Base-by-base conservation (phyloP, 2,888 invertebrate genomes). In the Thera obeliscata region DNA sequence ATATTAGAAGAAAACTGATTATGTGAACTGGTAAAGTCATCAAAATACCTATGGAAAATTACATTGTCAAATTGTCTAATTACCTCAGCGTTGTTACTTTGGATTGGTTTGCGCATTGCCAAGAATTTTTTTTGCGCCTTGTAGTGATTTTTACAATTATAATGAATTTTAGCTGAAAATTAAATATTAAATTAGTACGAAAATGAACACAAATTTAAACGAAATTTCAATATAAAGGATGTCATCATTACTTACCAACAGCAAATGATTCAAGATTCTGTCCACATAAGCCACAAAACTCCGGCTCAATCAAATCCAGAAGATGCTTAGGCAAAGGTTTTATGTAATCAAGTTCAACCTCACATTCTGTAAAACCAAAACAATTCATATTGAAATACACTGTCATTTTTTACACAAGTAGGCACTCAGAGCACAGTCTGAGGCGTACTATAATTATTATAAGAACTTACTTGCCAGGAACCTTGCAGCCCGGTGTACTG, bases 141-240 rank as follows among this genome's bases (percentile, higher is more conserved):
- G 73, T 72, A 43, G 78, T 93, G 93, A 69, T 86, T 87, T 83
- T 87, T 91, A 22, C 90, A 88, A 56, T 78, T 75, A 78, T 93
- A 93, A 82, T 93, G 93, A 64, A 86, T 64, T 65, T 88, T 86
- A 54, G 92, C 93, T 93, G 88, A 48, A 89, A 90, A 80, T 8
- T 55, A 48, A 61, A 57, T 48, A 38, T n/a, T 61, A 49, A 22
- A 55, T 50, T 41, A 56, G 38, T 56, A 55, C 11, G 8, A n/a
- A 9, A 33, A 52, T 52, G 2, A 9, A 33, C n/a, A 9, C 8
- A 8, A 33, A 52, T 50, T 50, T 1, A 9, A 46, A 50, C 4
- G 22, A 6, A 22, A 22, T 7, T 50, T 4, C 22, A 50, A 49
- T 1, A 2, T 2, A 50, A 6, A 50, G 22, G 1, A 2, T n/a